Evolutionary conservation across 2,797 vertebrate genomes (phyloP).

Genomic region (Galago senegalensis): DNA sequence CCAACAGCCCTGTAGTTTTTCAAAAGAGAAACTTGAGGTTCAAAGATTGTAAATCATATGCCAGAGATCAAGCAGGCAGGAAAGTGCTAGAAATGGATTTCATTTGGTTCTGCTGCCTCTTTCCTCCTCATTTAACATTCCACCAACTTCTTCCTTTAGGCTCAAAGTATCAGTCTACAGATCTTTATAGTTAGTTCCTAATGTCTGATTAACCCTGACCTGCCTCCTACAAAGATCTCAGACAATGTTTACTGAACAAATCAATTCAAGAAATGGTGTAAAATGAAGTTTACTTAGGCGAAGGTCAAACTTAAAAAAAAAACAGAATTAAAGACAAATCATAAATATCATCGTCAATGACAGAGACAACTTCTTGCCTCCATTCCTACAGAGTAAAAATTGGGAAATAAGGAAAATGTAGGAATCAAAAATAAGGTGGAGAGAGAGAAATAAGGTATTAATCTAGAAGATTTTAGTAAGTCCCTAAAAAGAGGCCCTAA

Average conservation of each 20-base stretch:
- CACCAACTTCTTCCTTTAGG: neutral
- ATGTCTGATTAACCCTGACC: conserved; percentile 37
- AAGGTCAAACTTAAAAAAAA: conserved; percentile 31
- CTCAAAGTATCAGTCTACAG: neutral
- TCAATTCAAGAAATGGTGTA: neutral
- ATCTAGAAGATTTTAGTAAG: neutral
- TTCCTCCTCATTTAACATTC: conserved; percentile 42
- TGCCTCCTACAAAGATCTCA: conserved; percentile 9
- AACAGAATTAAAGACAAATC: neutral
- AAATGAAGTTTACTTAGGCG: conserved; percentile 19
- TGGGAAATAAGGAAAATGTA: neutral
- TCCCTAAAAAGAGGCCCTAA: neutral
- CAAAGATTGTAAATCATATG: conserved; percentile 10
- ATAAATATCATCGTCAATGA: neutral
- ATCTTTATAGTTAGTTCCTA: conserved; percentile 58
- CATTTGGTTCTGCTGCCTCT: neutral
- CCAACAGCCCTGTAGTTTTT: neutral
- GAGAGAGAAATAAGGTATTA: neutral
- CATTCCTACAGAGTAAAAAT: neutral
- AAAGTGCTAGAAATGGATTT: neutral
- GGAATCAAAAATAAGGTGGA: conserved; percentile 6
- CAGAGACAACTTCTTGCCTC: neutral
- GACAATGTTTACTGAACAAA: conserved; percentile 33
- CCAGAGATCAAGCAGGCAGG: neutral
- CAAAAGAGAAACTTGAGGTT: conserved; percentile 15